These are phyloP conservation scores for Chloroceryle inda DNA, from an alignment of 2,797 vertebrate species.

Conservation along the genomic window DNA sequence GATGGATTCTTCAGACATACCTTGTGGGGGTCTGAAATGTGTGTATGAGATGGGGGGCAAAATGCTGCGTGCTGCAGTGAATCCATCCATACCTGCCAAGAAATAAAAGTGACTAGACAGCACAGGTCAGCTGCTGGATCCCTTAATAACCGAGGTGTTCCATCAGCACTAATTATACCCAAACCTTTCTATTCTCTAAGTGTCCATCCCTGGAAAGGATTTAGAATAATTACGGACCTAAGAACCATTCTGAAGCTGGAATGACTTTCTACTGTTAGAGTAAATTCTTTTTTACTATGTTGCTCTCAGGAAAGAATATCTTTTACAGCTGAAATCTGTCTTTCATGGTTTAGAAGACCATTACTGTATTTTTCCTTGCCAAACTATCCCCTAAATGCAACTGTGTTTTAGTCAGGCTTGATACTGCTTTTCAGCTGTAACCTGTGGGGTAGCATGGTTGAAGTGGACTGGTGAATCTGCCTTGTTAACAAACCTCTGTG, in stretches of 20 bases:
- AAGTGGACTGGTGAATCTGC: not conserved
- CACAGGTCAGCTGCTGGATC: not conserved
- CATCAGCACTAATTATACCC: not conserved
- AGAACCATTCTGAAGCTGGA: not conserved
- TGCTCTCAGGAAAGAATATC: not conserved
- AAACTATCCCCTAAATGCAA: not conserved
- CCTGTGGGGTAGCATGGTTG: not conserved
- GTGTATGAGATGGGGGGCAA: not conserved
- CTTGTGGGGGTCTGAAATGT: not conserved
- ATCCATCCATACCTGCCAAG: not conserved
- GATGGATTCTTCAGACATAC: not conserved
- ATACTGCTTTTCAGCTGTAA: not conserved
- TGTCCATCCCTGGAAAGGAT: not conserved
- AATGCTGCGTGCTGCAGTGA: not conserved
- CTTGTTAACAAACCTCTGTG: not conserved
- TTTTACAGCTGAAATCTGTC: not conserved
- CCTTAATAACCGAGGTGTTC: not conserved
- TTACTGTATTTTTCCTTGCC: not conserved
- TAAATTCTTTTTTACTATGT: not conserved
- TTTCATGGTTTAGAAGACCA: not conserved
- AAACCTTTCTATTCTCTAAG: not conserved
- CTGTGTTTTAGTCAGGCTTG: not conserved
- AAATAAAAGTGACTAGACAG: not conserved
- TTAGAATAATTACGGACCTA: not conserved
- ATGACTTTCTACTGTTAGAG: not conserved